These are phyloP conservation scores for Campodea augens DNA, from an alignment of 1,140 invertebrate species.

Conservation along the genomic window DNA sequence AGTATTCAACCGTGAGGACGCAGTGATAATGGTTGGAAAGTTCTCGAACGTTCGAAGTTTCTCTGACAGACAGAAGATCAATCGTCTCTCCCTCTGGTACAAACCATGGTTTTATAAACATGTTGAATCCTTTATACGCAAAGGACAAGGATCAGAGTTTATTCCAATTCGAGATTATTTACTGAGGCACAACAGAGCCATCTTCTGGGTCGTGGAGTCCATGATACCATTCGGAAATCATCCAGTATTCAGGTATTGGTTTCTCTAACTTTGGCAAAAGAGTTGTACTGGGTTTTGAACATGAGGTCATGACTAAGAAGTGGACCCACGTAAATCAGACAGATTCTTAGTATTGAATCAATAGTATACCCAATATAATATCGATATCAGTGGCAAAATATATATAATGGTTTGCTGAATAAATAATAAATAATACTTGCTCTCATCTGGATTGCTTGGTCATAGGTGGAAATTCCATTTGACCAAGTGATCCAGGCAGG, in stretches of 20 bases:
- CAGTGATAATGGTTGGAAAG: slow-evolving; percentile 32
- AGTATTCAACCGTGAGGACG: slow-evolving; percentile 28
- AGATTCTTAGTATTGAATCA: too few species aligned
- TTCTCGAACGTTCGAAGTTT: slow-evolving; percentile 24
- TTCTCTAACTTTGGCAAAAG: slow-evolving; percentile 19
- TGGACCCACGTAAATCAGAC: too few species aligned
- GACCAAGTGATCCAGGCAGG: too few species aligned
- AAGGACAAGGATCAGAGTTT: slow-evolving; percentile 27
- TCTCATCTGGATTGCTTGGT: too few species aligned
- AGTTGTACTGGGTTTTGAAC: too few species aligned
- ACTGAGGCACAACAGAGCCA: slow-evolving; percentile 30
- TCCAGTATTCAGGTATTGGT: slow-evolving; percentile 20
- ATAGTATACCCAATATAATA: too few species aligned
- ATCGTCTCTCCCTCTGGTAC: slow-evolving; percentile 29
- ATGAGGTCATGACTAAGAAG: too few species aligned
- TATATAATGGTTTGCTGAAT: too few species aligned
- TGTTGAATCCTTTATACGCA: slow-evolving; percentile 29
- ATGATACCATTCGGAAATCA: slow-evolving; percentile 32
- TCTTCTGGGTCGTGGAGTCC: slow-evolving; percentile 35
- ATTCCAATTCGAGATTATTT: slow-evolving; percentile 33
- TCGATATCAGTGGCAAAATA: too few species aligned
- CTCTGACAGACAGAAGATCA: too few species aligned
- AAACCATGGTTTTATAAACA: slow-evolving; percentile 46
- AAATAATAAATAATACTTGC: too few species aligned
- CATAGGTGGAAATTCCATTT: too few species aligned